A percentile compares a stretch with the other conserved stretches of the same genome.
Evolutionary conservation across 2,113 vertebrate species (phyloP).

Genomic region (Heterotis niloticus): DNA sequence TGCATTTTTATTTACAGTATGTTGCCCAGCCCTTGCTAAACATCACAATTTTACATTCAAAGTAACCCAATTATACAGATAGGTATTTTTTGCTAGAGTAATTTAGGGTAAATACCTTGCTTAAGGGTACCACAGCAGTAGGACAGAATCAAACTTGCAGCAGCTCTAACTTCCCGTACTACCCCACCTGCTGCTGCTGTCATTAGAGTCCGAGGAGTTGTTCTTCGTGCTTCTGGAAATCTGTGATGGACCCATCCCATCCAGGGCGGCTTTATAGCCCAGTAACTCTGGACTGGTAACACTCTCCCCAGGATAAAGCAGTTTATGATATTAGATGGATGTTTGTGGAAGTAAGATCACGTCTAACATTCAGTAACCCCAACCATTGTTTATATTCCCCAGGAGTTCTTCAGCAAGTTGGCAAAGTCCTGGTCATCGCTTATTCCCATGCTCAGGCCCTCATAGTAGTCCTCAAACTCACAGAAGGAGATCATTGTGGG

Average conservation of each 20-base stretch:
- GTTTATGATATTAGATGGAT: neutral
- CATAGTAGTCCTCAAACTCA: constrained; percentile 78
- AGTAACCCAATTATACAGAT: no score
- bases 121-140: no score
- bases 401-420: constrained; percentile 62
- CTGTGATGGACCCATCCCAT: neutral
- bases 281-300: neutral
- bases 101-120: no score
- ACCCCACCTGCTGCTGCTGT: no score
- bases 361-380: neutral
- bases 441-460: constrained; percentile 71
- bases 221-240: neutral
- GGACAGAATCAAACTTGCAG: no score
- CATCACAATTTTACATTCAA: no score
- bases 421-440: constrained; percentile 65
- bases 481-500: constrained; percentile 63
- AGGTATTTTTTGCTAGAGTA: no score
- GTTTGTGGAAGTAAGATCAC: neutral
- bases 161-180: no score
- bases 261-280: neutral
- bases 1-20: neutral
- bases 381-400: constrained; percentile 63
- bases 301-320: neutral
- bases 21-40: neutral
- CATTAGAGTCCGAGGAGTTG: no score